Conservation (phyloP, 2,797 vertebrate genomes). For the Sternotherus odoratus region DNA sequence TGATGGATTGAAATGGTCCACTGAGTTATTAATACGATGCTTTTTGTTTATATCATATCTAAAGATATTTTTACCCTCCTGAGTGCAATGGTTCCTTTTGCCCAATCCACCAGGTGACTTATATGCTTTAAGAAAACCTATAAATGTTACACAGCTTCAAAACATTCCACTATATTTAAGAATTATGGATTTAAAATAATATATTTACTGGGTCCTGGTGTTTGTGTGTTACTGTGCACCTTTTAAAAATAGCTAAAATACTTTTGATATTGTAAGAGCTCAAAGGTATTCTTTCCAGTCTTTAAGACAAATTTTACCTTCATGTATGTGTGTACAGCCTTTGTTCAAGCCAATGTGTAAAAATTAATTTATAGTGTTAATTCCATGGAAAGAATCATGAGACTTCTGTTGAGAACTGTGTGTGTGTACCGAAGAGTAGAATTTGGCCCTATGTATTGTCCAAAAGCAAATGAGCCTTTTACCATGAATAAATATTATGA, state of each 20-base stretch:
- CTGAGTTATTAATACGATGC: background rate
- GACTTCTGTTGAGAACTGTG: background rate
- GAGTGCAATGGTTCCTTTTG: background rate
- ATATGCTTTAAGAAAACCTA: background rate
- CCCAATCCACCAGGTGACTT: background rate
- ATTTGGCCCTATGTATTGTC: background rate
- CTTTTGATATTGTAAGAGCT: background rate
- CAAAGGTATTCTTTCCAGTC: background rate
- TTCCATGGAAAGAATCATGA: background rate
- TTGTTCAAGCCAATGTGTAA: background rate
- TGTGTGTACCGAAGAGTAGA: background rate
- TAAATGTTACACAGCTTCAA: background rate
- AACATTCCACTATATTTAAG: background rate
- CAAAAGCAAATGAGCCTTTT: background rate
- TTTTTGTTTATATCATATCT: background rate
- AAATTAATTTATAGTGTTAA: background rate
- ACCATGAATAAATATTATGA: background rate
- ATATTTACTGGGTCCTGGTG: background rate
- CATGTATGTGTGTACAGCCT: background rate
- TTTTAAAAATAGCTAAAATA: slow-evolving; percentile 2
- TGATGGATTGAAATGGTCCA: background rate
- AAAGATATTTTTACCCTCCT: background rate
- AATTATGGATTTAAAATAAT: background rate
- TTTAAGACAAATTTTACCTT: background rate
- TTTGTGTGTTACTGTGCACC: background rate